phyloP scores from a whole-genome alignment of 2,797 vertebrate species.

The Rhinatrema bivittatum region DNA sequence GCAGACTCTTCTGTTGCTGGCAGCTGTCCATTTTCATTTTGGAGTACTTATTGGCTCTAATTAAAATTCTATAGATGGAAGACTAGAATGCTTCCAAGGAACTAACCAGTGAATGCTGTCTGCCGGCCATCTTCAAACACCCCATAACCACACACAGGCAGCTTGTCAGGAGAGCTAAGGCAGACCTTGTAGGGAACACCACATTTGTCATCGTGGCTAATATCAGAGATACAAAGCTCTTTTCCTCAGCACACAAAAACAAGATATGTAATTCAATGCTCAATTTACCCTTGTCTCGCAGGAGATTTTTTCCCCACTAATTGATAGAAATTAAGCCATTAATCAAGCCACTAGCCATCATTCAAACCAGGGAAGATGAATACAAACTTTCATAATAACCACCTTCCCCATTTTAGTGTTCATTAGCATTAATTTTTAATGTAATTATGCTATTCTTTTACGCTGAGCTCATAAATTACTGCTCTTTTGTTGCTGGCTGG shows the following conservation, averaged over 20 bases:
- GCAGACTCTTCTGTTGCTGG: slow-evolving; percentile 19
- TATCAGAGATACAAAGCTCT: slow-evolving; percentile 53
- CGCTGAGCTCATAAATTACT: slow-evolving; percentile 99
- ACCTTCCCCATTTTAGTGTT: slow-evolving; percentile 99
- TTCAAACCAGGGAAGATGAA: slow-evolving; percentile 96
- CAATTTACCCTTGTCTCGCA: slow-evolving; percentile 91
- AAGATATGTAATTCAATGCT: slow-evolving; percentile 95
- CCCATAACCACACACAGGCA: slow-evolving; percentile 43
- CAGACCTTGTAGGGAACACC: slow-evolving; percentile 49
- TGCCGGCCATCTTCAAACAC: slow-evolving; percentile 56
- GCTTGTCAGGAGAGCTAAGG: slow-evolving; percentile 48
- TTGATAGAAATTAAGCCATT: slow-evolving; percentile 99
- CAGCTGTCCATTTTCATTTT: slow-evolving; percentile 38
- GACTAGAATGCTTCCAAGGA: slow-evolving; percentile 36
- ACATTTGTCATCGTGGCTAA: slow-evolving; percentile 56
- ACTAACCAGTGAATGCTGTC: slow-evolving; percentile 35
- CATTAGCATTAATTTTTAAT: slow-evolving; percentile 99
- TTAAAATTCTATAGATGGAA: slow-evolving; percentile 50
- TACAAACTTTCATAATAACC: slow-evolving; percentile 99
- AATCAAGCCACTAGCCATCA: slow-evolving; percentile 99
- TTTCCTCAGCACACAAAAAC: slow-evolving; percentile 61
- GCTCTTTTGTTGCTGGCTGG: slow-evolving; percentile 97
- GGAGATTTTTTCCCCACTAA: slow-evolving; percentile 94
- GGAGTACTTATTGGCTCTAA: slow-evolving; percentile 40
- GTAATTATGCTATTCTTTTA: slow-evolving; percentile 99